Evolutionary conservation across 1,140 invertebrate genomes (phyloP).

Genomic region (Danaus melanippus): DNA sequence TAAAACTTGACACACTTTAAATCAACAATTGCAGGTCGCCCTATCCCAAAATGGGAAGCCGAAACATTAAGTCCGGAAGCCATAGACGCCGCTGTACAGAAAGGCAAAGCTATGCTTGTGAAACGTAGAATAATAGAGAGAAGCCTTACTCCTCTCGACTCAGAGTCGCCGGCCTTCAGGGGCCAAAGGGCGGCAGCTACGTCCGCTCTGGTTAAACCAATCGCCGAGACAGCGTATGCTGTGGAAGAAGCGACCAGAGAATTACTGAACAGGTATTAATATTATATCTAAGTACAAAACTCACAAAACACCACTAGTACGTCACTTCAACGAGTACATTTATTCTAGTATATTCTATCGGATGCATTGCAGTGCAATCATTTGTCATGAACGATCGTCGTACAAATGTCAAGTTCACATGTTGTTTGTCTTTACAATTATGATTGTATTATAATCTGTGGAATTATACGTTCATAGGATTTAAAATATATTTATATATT

Average conservation of each 20-base stretch:
- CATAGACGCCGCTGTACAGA: slow-evolving; percentile 62
- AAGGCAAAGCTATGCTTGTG: slow-evolving; percentile 73
- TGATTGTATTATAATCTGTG: no score
- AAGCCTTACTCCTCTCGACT: slow-evolving; percentile 54
- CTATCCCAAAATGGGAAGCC: slow-evolving; percentile 29
- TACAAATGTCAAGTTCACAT: no score
- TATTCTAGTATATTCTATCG: no score
- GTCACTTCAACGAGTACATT: no score
- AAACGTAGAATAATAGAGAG: slow-evolving; percentile 73
- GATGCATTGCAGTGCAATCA: no score
- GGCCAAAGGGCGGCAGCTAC: slow-evolving; percentile 80
- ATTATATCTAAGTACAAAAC: background rate
- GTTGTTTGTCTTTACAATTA: no score
- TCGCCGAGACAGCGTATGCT: slow-evolving; percentile 76
- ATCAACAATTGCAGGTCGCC: slow-evolving; percentile 16
- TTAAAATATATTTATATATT: no score
- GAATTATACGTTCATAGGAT: no score
- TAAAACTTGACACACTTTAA: no score
- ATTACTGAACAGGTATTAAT: slow-evolving; percentile 41
- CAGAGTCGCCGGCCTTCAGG: slow-evolving; percentile 76
- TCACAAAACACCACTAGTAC: no score
- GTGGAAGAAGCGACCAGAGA: slow-evolving; percentile 77
- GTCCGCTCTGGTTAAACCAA: slow-evolving; percentile 69
- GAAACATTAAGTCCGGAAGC: slow-evolving; percentile 36
- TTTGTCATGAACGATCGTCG: no score